Base-by-base conservation (phyloP, 2,888 invertebrate genomes). In the Chaitophorus viminalis region DNA sequence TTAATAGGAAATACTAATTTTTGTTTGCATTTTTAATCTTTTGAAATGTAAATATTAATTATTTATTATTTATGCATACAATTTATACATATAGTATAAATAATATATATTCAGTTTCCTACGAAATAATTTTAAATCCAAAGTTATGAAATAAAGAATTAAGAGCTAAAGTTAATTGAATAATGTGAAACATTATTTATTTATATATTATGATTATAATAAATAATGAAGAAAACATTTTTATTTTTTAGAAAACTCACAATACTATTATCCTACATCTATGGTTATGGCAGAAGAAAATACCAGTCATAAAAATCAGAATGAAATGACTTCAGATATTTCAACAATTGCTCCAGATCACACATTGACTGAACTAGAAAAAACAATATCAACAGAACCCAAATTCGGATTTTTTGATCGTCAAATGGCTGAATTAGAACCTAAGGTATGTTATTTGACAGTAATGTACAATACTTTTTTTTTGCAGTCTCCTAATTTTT, bases 281-380 rank as follows among this genome's bases (percentile, higher is more conserved):
- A 87, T 81, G 74, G 60, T 31, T 65, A 36, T 79, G 21, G 8
- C 70, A n/a, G 87, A 60, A 81, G 87, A 81, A 39, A 65, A 46
- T 39, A 46, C 29, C 29, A 75, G 3, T 60, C 31, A 87, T 65
- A 81, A 65, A 65, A 87, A 74, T 72, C 79, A 36, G 17, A 87
- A 74, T 81, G 87, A 87, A 87, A 87, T 87, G 74, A 87, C 81
- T 54, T 74, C 87, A 46, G 87, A 87, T 46, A 81, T 87, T 54
- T 81, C 87, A 17, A 87, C 87, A 11, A 87, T 87, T 46, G n/a
- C 74, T 65, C 33, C 74, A 60, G 74, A 87, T 87, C 72, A 75
- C 54, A 74, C 88, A 25, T 77, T 82, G 11, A 33, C 76, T 36
- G 88, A 88, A 88, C n/a, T 75, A 76, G 82, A 82, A 82, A 88